Evolutionary conservation across 64 coral and sea anemone genomes (phyloP), one percentile per base, ranked within the genome.

Genomic region (Montipora sp.): DNA sequence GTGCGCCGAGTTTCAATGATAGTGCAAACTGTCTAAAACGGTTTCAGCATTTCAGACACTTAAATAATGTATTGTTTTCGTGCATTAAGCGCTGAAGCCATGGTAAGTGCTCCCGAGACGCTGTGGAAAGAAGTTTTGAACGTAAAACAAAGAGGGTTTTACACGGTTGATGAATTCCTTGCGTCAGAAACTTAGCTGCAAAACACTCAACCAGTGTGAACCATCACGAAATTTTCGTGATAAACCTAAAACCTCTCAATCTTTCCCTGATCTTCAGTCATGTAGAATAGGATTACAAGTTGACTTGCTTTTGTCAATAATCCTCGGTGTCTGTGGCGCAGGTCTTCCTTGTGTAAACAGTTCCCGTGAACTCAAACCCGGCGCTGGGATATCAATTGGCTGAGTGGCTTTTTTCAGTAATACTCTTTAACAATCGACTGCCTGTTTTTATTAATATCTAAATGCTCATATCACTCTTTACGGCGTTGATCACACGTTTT

Each of bases 401-500:
- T 5, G 10, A 13, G 73, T 24, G 21, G 19, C 7, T 23, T 73
- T 73, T 73, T 36, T 36, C 36, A 36, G 36, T 19, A 19, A 73
- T 8, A 24, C 51, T 55, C 0, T 57, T 57, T 43, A 20, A 36
- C 36, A 75, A 46, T 24, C 9, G 73, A 27, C 27, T 75, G 3
- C 69, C 5, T 24, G 19, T 7, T 23, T 23, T 19, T 19, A 65
- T 75, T 14, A 47, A 55, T 10, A 55, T 10, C 51, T 55, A 36
- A 55, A 66, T 83, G 36, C 65, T n/a, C 19, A 50, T 84, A 22
- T 49, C 65, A 3, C 46, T n/a, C 11, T 50, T 72, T 19, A 36
- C 82, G 71, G 65, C 16, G 8, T 85, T 68, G 16, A 85, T 85
- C 22, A 85, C 46, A 50, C 16, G 61, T 85, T 85, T 71, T 71